Evolutionary conservation across 2,888 invertebrate species (phyloP), one percentile per base, ranked within the genome.

Genomic region (Parochlus steinenii): DNA sequence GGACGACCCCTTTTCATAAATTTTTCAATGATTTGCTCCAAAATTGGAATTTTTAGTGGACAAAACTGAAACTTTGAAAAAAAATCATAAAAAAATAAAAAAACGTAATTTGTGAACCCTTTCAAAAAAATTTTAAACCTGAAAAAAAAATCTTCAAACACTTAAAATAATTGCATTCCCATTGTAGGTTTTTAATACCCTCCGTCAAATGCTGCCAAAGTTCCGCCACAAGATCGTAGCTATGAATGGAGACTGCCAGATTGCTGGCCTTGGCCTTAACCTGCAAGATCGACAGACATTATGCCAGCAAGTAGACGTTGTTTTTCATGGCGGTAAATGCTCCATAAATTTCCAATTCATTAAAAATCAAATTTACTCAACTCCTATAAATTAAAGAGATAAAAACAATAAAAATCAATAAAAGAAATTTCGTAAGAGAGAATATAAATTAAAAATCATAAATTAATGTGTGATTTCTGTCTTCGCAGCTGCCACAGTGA

Each of bases 401-500:
- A 22, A 22, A 22, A 22, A 22, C 23, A 22, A 22, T 22, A 8
- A 8, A 7, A 8, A 22, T 22, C 10, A 22, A 7, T 22, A 22
- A 22, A 8, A 8, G 23, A 8, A 8, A 22, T 22, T 22, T n/a
- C n/a, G n/a, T n/a, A n/a, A n/a, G n/a, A n/a, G n/a, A n/a, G n/a
- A 7, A 22, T 8, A 22, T 22, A 22, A 22, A 8, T 22, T 22
- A 22, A 22, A 8, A 8, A 22, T 22, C 23, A 22, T 29, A 19
- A 46, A 43, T 0, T 47, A 65, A 64, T 62, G 63, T 0, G 60
- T 63, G 6, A 49, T 65, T 4, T 63, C 65, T 16, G 62, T 65
- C 46, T 67, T 67, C 43, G 80, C 79, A 3, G 89, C 89, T 0
- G 90, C 89, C 1, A 87, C 87, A 0, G 81, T 90, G 4, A 71